Conservation (phyloP, 2,888 invertebrate species). For the Neoascia interrupta region DNA sequence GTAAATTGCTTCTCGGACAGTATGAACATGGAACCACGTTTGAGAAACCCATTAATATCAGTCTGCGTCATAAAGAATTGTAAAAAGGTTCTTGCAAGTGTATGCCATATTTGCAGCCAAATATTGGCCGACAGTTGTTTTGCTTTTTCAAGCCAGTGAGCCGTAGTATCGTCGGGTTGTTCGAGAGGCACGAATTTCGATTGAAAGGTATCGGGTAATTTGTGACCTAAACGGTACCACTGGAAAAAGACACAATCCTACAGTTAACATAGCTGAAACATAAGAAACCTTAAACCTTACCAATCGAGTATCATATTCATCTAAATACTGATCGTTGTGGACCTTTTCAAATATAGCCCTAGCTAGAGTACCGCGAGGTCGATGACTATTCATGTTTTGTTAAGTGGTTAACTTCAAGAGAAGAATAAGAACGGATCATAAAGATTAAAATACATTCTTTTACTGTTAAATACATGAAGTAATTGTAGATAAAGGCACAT, state of each 20-base stretch:
- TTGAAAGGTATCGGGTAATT: constrained; percentile 76
- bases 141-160: constrained; percentile 77
- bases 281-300: constrained; percentile 70
- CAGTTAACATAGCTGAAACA: neutral
- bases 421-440: neutral
- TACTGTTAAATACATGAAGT: no score
- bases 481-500: no score
- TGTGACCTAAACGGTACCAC: constrained; percentile 77
- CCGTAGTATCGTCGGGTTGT: constrained; percentile 76
- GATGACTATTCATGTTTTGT: constrained; percentile 74
- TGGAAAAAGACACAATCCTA: constrained; percentile 62
- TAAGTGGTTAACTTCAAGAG: constrained; percentile 27
- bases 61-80: constrained; percentile 96
- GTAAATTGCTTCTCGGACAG: constrained; percentile 91
- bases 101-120: constrained; percentile 94
- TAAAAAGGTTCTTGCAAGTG: constrained; percentile 90
- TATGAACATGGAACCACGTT: constrained; percentile 98
- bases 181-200: constrained; percentile 76
- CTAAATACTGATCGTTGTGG: constrained; percentile 78
- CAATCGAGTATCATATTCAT: constrained; percentile 78
- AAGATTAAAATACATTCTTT: no score
- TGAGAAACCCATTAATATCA: constrained; percentile 95
- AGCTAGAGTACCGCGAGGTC: constrained; percentile 78
- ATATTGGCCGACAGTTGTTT: constrained; percentile 80
- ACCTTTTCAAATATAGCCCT: constrained; percentile 79